Percentiles rank a stretch among this genome's conserved stretches.
These are phyloP conservation scores for Remorina albescens DNA, from an alignment of 2,797 vertebrate species.

Conservation along the genomic window DNA sequence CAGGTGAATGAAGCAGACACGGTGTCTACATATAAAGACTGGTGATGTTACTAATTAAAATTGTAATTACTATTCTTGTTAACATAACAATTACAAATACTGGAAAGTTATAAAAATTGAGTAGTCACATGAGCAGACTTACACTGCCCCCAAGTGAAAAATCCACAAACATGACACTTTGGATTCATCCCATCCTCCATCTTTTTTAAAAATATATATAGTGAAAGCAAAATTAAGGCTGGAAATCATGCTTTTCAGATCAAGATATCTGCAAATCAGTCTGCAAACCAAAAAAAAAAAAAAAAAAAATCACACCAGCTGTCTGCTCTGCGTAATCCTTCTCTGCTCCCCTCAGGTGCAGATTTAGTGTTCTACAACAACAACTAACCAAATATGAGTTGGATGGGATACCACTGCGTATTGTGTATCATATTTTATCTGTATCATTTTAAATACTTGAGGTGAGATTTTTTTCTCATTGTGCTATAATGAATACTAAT, in stretches of 20 bases:
- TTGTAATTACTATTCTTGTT: too few species aligned
- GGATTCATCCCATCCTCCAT: neutral
- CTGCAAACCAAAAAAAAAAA: neutral
- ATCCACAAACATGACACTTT: neutral
- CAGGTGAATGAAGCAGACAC: slow-evolving; percentile 1
- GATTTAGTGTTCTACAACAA: too few species aligned
- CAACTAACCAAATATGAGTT: neutral
- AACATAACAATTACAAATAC: neutral
- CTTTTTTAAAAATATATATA: too few species aligned
- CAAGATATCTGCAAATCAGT: neutral
- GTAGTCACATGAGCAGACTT: neutral
- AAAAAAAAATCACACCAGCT: too few species aligned
- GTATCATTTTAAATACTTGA: too few species aligned
- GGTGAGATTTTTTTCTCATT: too few species aligned
- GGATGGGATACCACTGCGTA: neutral
- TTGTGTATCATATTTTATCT: too few species aligned
- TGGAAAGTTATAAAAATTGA: neutral
- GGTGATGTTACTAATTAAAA: neutral
- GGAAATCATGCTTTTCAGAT: neutral
- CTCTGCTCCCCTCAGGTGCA: too few species aligned
- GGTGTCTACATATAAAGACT: neutral
- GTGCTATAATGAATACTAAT: too few species aligned
- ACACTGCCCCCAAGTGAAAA: slow-evolving; percentile 65
- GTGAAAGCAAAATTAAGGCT: neutral
- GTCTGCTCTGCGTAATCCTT: too few species aligned